These are phyloP conservation scores for Pilophorus perplexus DNA, from an alignment of 2,888 invertebrate species.

Conservation along the genomic window DNA sequence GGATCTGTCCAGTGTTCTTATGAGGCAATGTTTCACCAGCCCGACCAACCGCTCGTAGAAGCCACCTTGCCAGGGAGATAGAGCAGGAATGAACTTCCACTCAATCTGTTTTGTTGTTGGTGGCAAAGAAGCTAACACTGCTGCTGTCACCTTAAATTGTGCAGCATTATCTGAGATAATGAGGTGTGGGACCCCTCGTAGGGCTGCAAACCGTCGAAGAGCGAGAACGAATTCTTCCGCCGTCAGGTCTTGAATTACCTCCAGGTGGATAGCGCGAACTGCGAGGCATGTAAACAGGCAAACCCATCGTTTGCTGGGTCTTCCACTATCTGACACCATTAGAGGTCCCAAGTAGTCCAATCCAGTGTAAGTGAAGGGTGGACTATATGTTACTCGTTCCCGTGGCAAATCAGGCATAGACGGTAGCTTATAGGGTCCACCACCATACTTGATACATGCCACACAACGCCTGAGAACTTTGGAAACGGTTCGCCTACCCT, in stretches of 20 bases:
- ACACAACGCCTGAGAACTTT: not conserved
- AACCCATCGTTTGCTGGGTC: conserved; percentile 49
- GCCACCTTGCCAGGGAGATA: no score
- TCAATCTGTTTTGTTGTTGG: not conserved
- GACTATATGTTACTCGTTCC: conserved; percentile 1
- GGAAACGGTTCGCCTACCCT: not conserved
- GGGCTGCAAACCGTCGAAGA: conserved; percentile 3
- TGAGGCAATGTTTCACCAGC: conserved; percentile 17
- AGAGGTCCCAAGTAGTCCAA: conserved; percentile 38
- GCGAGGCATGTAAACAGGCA: conserved; percentile 2
- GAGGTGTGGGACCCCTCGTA: not conserved
- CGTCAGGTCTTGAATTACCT: conserved; percentile 6
- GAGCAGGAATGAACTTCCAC: conserved; percentile 29
- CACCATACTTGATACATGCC: not conserved
- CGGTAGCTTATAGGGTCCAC: conserved; percentile 23
- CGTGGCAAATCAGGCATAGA: conserved; percentile 24
- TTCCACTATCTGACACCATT: not conserved
- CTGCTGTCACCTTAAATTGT: not conserved
- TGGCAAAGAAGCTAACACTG: not conserved
- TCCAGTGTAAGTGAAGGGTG: conserved; percentile 34
- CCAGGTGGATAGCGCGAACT: no score
- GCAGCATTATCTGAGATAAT: conserved; percentile 19
- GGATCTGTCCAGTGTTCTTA: not conserved
- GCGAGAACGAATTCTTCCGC: conserved; percentile 6
- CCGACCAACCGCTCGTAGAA: no score